Conservation (phyloP, 2,113 vertebrate species). For the Herpailurus yagouaroundi region DNA sequence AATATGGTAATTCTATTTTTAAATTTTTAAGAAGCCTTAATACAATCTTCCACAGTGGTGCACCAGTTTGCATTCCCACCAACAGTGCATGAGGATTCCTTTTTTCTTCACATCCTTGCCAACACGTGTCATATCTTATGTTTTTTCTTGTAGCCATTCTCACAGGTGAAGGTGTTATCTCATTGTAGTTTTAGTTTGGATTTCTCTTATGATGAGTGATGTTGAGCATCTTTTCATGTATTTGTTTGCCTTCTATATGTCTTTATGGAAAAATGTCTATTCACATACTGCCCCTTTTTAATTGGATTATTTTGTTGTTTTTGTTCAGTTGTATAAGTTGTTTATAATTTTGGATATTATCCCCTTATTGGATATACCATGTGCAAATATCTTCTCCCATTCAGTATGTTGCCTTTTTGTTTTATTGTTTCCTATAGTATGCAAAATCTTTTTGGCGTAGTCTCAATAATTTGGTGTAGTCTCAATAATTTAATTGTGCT, state of each 20-base stretch:
- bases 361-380: not conserved
- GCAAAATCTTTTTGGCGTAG: not conserved
- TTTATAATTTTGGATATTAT: not conserved
- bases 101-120: not conserved
- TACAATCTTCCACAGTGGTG: not conserved
- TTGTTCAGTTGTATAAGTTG: not conserved
- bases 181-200: not conserved
- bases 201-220: not conserved
- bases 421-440: not conserved
- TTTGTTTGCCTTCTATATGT: not conserved
- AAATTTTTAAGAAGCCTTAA: not conserved
- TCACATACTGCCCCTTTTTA: not conserved
- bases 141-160: not conserved
- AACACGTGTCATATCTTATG: not conserved
- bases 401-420: not conserved
- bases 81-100: not conserved
- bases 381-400: not conserved
- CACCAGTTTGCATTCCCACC: too few relatives aligned
- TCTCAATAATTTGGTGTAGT: not conserved
- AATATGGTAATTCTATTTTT: not conserved
- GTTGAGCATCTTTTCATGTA: not conserved
- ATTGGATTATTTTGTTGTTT: not conserved
- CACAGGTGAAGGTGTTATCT: not conserved
- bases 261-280: not conserved
- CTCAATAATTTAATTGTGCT: not conserved